Base-by-base conservation (phyloP, 2,797 vertebrate species). In the Gadopsis bispinosus region DNA sequence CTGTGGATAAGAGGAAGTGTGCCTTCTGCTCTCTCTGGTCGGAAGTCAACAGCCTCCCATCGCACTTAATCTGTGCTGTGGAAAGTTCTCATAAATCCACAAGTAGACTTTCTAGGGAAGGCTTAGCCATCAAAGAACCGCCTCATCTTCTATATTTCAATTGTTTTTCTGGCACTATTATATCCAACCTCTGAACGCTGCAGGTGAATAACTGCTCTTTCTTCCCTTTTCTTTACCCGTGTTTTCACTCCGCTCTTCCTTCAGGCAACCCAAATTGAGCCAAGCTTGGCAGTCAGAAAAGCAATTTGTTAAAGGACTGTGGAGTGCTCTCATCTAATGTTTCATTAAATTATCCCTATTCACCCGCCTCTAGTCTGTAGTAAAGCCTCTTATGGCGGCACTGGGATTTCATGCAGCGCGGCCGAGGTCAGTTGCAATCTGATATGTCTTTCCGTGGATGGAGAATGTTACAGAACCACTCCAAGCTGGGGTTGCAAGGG, bases 281-380 rank as follows among this genome's bases (percentile, higher is more conserved):
- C 67, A 66, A 83, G 84, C 87, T 79, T 75, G 82, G 81, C 90
- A 89, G 84, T 83, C 72, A 79, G 65, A 85, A 83, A 90, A 86
- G 89, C 90, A 92, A 93, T 94, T 94, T 93, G 90, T 92, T 94
- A 90, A 94, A 91, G 90, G 89, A 90, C 88, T 89, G 87, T 87
- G 72, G 88, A 94, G 92, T 88, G 91, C 88, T 85, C 86, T 91
- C 86, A 69, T 90, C 91, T 91, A 91, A 93, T 92, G 89, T 94
- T 94, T 94, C 90, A 94, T 93, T 94, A 91, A 95, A 94, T 94
- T 87, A 93, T 93, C 91, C 87, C 88, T 90, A 88, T 94, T 94
- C 91, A 88, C 80, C 81, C 79, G 75, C 82, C 85, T 84, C 73
- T 73, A 80, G 88, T 87, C 88, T 84, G 81, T 78, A 81, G 86